A percentile compares a stretch with the other conserved stretches of the same genome.
phyloP scores from a whole-genome alignment of 92 coral and sea anemone species.

The Umimayanthus kanabou region DNA sequence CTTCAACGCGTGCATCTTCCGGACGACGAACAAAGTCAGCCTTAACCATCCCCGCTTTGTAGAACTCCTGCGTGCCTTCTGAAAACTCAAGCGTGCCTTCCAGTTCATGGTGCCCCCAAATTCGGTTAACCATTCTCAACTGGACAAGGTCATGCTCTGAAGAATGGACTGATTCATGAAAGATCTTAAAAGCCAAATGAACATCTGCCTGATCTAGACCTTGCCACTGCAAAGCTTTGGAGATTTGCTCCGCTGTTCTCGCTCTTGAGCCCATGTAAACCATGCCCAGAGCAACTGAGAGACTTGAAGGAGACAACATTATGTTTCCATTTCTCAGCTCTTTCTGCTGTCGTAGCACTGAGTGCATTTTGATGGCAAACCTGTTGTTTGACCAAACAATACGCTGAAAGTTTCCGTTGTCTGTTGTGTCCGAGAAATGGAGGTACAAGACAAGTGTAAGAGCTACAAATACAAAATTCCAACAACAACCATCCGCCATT shows the following conservation, averaged over 20 bases:
- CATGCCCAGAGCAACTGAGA: constrained; percentile 81
- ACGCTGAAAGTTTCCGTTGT: constrained; percentile 1
- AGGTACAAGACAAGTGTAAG: background rate
- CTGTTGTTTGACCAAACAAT: constrained; percentile 22
- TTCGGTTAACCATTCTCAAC: constrained; percentile 80
- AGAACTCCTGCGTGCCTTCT: constrained; percentile 52
- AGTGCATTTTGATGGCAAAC: constrained; percentile 30
- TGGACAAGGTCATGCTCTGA: constrained; percentile 50
- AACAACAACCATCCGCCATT: background rate
- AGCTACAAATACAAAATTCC: background rate
- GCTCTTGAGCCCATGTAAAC: constrained; percentile 78
- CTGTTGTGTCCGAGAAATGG: background rate
- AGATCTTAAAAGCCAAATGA: constrained; percentile 64
- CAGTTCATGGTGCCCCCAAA: constrained; percentile 79
- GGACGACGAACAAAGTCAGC: constrained; percentile 70
- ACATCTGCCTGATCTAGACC: constrained; percentile 57
- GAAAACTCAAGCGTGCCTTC: constrained; percentile 60
- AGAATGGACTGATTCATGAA: constrained; percentile 72
- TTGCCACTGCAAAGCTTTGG: constrained; percentile 72
- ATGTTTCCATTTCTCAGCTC: constrained; percentile 49
- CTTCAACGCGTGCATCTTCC: constrained; percentile 67
- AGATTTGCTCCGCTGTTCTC: constrained; percentile 75
- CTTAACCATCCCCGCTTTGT: constrained; percentile 62
- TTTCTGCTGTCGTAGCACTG: constrained; percentile 29
- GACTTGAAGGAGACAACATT: constrained; percentile 87